Percentiles rank a stretch among this genome's conserved stretches.
These are phyloP conservation scores for Hybognathus amarus DNA, from an alignment of 2,797 vertebrate genomes.

Conservation along the genomic window DNA sequence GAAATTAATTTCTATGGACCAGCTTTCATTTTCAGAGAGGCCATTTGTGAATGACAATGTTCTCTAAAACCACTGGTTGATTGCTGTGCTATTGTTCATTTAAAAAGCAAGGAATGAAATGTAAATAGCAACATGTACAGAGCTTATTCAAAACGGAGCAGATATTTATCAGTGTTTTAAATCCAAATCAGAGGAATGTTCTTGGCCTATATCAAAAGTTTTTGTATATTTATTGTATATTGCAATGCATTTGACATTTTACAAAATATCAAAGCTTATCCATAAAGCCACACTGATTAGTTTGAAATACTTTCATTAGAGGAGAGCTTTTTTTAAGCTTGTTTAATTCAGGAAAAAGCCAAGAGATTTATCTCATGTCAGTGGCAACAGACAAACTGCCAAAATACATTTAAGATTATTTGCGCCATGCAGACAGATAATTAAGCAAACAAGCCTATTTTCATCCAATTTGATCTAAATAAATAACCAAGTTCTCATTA, in stretches of 20 bases:
- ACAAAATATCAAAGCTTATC: neutral
- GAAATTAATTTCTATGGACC: neutral
- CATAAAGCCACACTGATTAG: neutral
- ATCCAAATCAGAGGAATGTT: constrained; percentile 6
- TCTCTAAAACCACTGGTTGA: neutral
- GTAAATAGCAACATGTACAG: neutral
- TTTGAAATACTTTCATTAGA: neutral
- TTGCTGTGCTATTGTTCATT: neutral
- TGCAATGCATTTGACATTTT: neutral
- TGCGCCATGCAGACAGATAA: neutral
- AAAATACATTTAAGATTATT: neutral
- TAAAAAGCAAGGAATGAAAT: neutral
- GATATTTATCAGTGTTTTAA: constrained; percentile 9
- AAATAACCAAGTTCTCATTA: neutral
- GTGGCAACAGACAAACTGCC: neutral
- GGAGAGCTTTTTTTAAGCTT: neutral
- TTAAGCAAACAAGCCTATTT: neutral
- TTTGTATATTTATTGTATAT: neutral
- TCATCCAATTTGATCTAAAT: neutral
- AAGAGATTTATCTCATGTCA: neutral
- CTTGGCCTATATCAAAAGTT: neutral
- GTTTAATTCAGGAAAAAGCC: neutral
- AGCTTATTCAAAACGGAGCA: neutral
- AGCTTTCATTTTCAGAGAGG: neutral
- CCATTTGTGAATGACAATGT: neutral